Percentiles rank a stretch among this genome's conserved stretches.
Conservation (phyloP, 2,888 invertebrate genomes). For the Thumatha senex region DNA sequence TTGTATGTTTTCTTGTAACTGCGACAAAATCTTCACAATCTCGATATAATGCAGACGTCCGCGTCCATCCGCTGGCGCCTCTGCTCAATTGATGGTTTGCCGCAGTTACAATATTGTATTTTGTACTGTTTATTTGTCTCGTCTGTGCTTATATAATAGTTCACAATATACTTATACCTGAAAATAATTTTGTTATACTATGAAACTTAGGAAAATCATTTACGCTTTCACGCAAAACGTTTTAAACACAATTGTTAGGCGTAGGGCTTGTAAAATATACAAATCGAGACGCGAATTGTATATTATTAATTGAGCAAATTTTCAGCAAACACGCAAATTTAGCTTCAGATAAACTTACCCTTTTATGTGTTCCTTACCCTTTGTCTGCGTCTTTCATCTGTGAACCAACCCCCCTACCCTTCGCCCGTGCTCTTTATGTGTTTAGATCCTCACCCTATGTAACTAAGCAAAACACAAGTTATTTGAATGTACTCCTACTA, state of each 20-base stretch:
- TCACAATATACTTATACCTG: conserved; percentile 60
- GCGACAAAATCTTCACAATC: conserved; percentile 64
- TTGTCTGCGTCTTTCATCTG: conserved; percentile 93
- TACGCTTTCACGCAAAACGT: conserved; percentile 83
- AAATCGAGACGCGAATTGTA: conserved; percentile 74
- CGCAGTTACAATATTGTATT: conserved; percentile 72
- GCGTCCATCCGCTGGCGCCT: conserved; percentile 43
- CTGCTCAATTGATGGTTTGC: conserved; percentile 61
- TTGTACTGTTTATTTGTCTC: conserved; percentile 82
- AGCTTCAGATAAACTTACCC: conserved; percentile 84
- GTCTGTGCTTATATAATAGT: conserved; percentile 81
- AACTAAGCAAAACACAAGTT: conserved; percentile 79
- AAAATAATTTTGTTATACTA: conserved; percentile 75
- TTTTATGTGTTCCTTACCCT: conserved; percentile 86
- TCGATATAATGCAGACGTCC: conserved; percentile 47
- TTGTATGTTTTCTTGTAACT: conserved; percentile 79
- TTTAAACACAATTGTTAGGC: conserved; percentile 75
- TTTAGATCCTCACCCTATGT: conserved; percentile 81
- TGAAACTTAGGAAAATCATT: conserved; percentile 83
- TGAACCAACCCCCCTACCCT: conserved; percentile 83
- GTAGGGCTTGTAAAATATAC: conserved; percentile 74
- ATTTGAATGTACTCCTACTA: conserved; percentile 74
- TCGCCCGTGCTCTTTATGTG: conserved; percentile 82
- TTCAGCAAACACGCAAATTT: conserved; percentile 82
- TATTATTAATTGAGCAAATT: conserved; percentile 77